phyloP scores from a whole-genome alignment of 2,113 vertebrate genomes.

The Electrona antarctica region DNA sequence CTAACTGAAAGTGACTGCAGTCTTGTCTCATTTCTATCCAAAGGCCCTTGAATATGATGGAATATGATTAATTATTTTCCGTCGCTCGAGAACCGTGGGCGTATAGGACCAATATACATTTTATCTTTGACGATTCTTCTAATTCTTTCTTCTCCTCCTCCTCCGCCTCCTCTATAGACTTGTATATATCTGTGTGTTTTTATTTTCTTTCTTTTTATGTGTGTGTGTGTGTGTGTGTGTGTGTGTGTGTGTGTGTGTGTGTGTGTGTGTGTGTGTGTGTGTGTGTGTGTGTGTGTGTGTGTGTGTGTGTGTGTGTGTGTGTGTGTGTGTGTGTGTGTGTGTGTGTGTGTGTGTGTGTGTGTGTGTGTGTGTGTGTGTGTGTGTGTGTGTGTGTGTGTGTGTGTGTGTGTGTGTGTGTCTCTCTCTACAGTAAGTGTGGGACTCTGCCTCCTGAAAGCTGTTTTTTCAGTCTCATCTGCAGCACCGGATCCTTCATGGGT shows the following conservation, averaged over 20 bases:
- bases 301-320: neutral
- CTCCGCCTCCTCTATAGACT: no score
- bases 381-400: neutral
- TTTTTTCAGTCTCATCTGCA: conserved; percentile 94
- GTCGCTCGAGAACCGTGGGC: no score
- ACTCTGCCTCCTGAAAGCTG: conserved; percentile 91
- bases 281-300: neutral
- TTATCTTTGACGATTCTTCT: no score
- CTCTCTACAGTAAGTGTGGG: conserved; percentile 85
- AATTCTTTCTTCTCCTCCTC: no score
- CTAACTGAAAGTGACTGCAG: no score
- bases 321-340: neutral
- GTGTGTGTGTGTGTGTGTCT: conserved; percentile 6
- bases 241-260: neutral
- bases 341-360: no score
- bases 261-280: neutral
- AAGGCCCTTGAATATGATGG: no score
- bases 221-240: neutral
- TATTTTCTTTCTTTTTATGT: no score
- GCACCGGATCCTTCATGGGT: conserved; percentile 92
- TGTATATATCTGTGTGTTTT: no score
- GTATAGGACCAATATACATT: no score
- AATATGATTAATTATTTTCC: no score
- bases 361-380: conserved; percentile 1
- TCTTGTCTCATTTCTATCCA: no score